Percentiles rank a stretch among this genome's conserved stretches.
Conservation (phyloP, 2,888 invertebrate species). For the Emesis russula region DNA sequence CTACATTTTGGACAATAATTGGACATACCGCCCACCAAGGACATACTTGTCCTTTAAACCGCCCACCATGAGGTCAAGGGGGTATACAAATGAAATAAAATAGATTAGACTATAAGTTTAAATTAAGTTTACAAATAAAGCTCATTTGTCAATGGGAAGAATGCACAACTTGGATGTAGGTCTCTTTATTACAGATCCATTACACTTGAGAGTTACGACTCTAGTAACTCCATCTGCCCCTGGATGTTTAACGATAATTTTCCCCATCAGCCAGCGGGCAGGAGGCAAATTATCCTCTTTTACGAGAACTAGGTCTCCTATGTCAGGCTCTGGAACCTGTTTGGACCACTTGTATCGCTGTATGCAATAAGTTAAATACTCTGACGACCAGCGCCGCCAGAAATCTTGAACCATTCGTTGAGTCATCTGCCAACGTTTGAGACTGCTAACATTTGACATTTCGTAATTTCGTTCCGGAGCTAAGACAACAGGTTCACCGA, state of each 20-base stretch:
- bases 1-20: neutral
- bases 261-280: conserved; percentile 56
- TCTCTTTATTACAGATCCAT: conserved; percentile 27
- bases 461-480: conserved; percentile 58
- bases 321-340: conserved; percentile 50
- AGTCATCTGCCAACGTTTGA: conserved; percentile 66
- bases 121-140: too few relatives aligned
- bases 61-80: neutral
- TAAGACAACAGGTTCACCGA: conserved; percentile 61
- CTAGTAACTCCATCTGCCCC: conserved; percentile 19
- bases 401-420: conserved; percentile 56
- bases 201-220: conserved; percentile 30
- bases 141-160: neutral
- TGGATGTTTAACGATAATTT: conserved; percentile 18
- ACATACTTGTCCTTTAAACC: neutral
- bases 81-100: neutral
- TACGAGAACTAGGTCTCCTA: conserved; percentile 68
- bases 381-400: conserved; percentile 52
- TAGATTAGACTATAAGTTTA: too few relatives aligned
- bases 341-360: conserved; percentile 67
- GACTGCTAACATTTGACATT: conserved; percentile 22
- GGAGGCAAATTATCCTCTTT: conserved; percentile 71
- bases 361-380: conserved; percentile 52
- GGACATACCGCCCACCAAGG: conserved; percentile 13
- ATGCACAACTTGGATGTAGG: conserved; percentile 7